phyloP scores from a whole-genome alignment of 2,888 invertebrate genomes.

The Polyommatus iphigenia region DNA sequence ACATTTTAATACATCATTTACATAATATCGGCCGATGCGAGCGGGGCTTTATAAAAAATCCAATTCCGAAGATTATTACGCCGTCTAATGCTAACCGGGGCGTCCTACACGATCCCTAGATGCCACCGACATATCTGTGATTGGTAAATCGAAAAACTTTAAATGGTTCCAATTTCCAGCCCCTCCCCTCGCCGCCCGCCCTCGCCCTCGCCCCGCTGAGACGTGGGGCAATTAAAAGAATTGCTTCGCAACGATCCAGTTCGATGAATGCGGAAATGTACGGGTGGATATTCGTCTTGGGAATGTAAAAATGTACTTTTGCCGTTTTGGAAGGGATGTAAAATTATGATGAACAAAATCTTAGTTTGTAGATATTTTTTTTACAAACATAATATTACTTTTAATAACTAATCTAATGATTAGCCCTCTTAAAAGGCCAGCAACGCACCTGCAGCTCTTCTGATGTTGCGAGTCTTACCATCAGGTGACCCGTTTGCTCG shows the following conservation, averaged over 20 bases:
- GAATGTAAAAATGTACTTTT: no score
- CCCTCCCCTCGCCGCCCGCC: slow-evolving; percentile 41
- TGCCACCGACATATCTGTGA: slow-evolving; percentile 47
- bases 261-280: slow-evolving; percentile 48
- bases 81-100: slow-evolving; percentile 25
- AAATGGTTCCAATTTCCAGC: slow-evolving; percentile 64
- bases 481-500: no score
- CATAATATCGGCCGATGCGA: neutral
- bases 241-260: slow-evolving; percentile 56
- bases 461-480: no score
- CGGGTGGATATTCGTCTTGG: slow-evolving; percentile 27
- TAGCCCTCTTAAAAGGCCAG: no score
- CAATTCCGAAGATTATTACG: slow-evolving; percentile 31
- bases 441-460: no score
- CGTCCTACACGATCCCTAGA: slow-evolving; percentile 31
- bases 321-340: no score
- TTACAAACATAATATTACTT: no score
- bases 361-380: no score
- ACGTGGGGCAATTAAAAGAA: slow-evolving; percentile 74
- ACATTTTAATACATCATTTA: slow-evolving; percentile 29
- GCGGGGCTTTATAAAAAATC: slow-evolving; percentile 29
- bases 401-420: no score
- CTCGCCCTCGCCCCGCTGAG: slow-evolving; percentile 47
- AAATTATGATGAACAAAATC: no score
- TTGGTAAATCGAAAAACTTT: slow-evolving; percentile 74